Base-by-base conservation (phyloP, 2,113 vertebrate genomes). In the Craseonycteris thonglongyai region DNA sequence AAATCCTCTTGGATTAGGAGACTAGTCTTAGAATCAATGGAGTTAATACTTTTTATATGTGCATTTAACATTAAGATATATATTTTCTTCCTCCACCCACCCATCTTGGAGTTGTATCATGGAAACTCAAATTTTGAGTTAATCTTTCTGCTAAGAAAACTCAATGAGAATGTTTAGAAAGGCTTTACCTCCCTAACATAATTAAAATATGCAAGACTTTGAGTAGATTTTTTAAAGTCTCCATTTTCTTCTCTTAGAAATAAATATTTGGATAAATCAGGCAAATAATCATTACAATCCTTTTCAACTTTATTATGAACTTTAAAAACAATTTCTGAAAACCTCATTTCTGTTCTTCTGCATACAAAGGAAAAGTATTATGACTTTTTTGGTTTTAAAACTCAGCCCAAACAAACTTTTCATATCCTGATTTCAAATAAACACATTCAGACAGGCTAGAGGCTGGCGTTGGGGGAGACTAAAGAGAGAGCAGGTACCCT, bases 371-470 rank as follows among this genome's bases (percentile, higher is more conserved):
- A 63, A 92, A 92, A 80, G 74, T 49, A 66, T 56, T 85, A 54
- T 90, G 28, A 26, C 33, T 85, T 86, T 3, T 81, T 69, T 83
- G 38, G 68, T 58, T 94, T 96, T 93, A 92, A 95, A 96, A 91
- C 9, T 79, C 76, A 81, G 26, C 84, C 58, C 76, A 54, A 30
- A 54, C n/a, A 90, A 87, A 33, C 38, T 51, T 85, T 68, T 54
- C 71, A 56, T 28, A 21, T 58, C 38, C 56, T 22, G 19, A 82
- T 92, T 84, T 88, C 80, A 97, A 88, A 40, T 38, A 92, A 90
- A 74, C 42, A 74, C 33, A 66, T 88, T 93, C 28, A 63, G 45
- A 75, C 42, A 82, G 8, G 56, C 74, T 75, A 91, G 86, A 79
- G 56, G 49, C 40, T 63, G 49, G 54, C 2, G 28, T 13, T 33